Evolutionary conservation across 2,113 vertebrate species (phyloP).

Genomic region (Rallus limicola): DNA sequence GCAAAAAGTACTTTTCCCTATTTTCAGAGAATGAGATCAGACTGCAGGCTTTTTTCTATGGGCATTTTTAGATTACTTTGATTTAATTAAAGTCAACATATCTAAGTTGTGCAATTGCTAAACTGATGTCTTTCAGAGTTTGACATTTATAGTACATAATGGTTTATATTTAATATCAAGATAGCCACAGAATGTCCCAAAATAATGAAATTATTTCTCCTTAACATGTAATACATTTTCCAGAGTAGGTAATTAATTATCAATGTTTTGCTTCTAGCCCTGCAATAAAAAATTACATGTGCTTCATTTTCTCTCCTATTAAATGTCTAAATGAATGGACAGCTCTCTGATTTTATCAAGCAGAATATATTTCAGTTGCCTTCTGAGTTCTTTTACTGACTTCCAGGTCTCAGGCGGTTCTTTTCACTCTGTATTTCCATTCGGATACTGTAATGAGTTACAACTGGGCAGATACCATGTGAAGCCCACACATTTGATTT

Average conservation of each 20-base stretch:
- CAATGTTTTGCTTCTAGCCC: neutral
- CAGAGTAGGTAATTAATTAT: neutral
- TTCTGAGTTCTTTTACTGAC: neutral
- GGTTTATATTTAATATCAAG: neutral
- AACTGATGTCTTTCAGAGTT: neutral
- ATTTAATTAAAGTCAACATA: neutral
- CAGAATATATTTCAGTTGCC: neutral
- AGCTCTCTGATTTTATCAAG: slow-evolving; percentile 3
- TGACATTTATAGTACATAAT: neutral
- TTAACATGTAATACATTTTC: neutral
- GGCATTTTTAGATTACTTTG: neutral
- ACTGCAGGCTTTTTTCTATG: neutral
- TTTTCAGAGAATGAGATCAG: neutral
- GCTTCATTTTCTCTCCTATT: neutral
- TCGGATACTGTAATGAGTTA: neutral
- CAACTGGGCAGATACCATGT: neutral
- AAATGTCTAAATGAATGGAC: neutral
- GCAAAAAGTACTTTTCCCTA: neutral
- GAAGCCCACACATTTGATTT: neutral
- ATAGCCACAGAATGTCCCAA: neutral
- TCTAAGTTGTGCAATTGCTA: neutral
- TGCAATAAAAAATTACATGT: neutral
- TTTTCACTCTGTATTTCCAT: neutral
- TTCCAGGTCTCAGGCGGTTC: neutral
- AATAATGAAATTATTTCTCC: neutral